Percentiles rank a stretch among this genome's conserved stretches.
Evolutionary conservation across 37 sponge, comb jelly and placozoan species (phyloP).

Genomic region (Diacarnus erythraeanus): DNA sequence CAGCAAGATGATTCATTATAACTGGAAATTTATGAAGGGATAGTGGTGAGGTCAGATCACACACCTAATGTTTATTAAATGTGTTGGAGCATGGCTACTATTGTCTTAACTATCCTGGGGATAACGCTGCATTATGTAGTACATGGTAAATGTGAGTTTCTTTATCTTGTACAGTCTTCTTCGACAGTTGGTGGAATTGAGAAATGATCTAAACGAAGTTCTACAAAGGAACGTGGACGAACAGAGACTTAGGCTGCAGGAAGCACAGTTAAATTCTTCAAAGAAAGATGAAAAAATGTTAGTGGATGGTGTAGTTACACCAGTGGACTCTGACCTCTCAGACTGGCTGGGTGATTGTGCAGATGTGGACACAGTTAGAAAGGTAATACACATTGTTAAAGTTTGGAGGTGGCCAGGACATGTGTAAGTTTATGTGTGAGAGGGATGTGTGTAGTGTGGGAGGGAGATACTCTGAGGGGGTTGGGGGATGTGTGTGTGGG

Average conservation of each 20-base stretch:
- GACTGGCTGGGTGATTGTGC: conserved; percentile 19
- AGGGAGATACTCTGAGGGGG: too few species aligned
- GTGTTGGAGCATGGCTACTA: too few species aligned
- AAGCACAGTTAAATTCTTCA: background rate
- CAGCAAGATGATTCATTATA: background rate
- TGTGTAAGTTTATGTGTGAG: too few species aligned
- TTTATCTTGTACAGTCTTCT: conserved; percentile 9
- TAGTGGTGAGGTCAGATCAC: background rate
- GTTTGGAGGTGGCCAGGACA: too few species aligned
- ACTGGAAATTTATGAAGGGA: too few species aligned
- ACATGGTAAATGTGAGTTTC: background rate
- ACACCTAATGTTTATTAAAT: background rate
- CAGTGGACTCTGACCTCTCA: conserved; percentile 18
- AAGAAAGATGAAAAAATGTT: background rate
- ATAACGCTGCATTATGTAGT: background rate
- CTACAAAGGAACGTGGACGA: background rate
- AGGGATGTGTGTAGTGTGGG: too few species aligned
- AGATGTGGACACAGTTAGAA: background rate
- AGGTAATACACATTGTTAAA: conserved; percentile 1
- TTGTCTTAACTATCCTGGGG: too few species aligned
- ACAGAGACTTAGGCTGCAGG: background rate
- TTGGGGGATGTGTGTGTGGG: too few species aligned
- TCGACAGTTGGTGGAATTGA: conserved; percentile 27
- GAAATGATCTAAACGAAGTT: conserved; percentile 18
- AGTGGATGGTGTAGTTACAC: background rate